Conservation (phyloP, 2,888 invertebrate genomes). For the Folsomia candida region DNA sequence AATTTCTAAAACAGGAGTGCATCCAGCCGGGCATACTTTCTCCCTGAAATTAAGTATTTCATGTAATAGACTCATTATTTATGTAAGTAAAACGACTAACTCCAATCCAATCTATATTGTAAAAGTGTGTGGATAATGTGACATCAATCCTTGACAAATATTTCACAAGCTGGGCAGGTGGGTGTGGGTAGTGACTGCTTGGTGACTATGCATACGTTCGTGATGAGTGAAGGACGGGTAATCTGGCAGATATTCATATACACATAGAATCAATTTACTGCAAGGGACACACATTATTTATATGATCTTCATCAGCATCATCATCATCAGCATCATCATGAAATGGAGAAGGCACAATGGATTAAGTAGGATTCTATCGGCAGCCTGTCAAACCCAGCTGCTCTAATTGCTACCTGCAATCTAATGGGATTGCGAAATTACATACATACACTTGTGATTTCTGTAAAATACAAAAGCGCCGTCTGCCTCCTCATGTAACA, state of each 20-base stretch:
- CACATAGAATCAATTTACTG: neutral
- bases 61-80: neutral
- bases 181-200: neutral
- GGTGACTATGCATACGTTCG: too few species aligned
- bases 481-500: too few species aligned
- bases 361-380: neutral
- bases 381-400: conserved; percentile 18
- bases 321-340: neutral
- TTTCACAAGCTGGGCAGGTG: too few species aligned
- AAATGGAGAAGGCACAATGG: neutral
- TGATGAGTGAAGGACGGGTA: neutral
- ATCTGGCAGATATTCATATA: neutral
- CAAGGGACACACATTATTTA: too few species aligned
- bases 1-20: neutral
- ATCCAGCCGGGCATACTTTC: neutral
- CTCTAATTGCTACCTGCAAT: conserved; percentile 17
- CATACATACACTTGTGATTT: too few species aligned
- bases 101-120: neutral
- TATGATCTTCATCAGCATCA: too few species aligned
- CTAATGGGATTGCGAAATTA: neutral
- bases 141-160: neutral
- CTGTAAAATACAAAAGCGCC: too few species aligned
- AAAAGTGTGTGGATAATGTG: neutral
- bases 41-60: neutral
- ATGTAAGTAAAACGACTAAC: neutral